These are phyloP conservation scores for Orthosia gothica DNA, from an alignment of 2,888 invertebrate species.

Conservation along the genomic window DNA sequence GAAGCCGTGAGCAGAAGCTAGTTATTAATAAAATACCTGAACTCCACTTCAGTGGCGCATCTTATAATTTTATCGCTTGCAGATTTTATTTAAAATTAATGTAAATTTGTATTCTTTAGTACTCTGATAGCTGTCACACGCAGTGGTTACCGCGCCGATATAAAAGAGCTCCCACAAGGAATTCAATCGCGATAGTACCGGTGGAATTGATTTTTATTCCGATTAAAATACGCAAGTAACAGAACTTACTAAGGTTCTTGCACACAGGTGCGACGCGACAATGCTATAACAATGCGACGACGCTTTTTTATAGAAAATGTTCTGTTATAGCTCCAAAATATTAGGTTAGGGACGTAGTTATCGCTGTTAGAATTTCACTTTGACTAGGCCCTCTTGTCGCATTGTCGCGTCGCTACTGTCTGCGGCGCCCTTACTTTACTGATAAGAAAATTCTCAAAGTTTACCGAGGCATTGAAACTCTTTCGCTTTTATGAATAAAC, in stretches of 20 bases:
- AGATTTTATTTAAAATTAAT: constrained; percentile 30
- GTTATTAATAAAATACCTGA: no score
- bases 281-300: not conserved
- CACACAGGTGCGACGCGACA: not conserved
- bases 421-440: not conserved
- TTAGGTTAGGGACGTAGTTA: no score
- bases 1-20: no score
- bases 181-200: constrained; percentile 34
- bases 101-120: constrained; percentile 13
- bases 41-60: not conserved
- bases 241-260: not conserved
- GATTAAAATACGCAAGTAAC: constrained; percentile 38
- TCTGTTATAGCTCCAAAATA: no score
- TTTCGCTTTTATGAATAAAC: constrained; percentile 37
- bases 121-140: constrained; percentile 35
- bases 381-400: no score
- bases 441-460: constrained; percentile 52
- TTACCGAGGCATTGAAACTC: constrained; percentile 34
- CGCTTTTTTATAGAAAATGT: not conserved
- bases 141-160: constrained; percentile 16
- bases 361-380: no score
- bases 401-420: not conserved
- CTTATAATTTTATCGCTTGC: constrained; percentile 8
- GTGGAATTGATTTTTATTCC: constrained; percentile 29
- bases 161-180: constrained; percentile 24